These are phyloP conservation scores for Protobothrops flavoviridis DNA, from an alignment of 2,113 vertebrate genomes.

Conservation along the genomic window DNA sequence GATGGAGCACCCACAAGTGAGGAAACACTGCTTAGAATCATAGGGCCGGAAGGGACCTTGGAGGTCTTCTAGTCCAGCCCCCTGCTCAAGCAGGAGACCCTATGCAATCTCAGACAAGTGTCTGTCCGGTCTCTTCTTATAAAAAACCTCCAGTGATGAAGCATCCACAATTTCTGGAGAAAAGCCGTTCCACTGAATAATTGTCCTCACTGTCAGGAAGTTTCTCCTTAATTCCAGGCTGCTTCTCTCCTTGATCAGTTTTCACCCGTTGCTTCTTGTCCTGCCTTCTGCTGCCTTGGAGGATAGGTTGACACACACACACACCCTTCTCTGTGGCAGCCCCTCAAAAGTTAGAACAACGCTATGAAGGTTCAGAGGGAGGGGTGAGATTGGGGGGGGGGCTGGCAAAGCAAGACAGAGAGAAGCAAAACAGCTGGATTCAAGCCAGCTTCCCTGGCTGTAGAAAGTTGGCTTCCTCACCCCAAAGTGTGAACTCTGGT, in stretches of 20 bases:
- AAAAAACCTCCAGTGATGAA: not conserved
- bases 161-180: accelerated
- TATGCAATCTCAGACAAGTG: no score
- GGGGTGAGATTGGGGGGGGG: not conserved
- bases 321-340: no score
- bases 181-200: accelerated
- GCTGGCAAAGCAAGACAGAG: not conserved
- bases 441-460: not conserved
- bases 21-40: no score
- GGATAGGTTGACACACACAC: no score
- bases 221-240: not conserved
- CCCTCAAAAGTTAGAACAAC: no score
- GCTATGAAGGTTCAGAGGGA: not conserved
- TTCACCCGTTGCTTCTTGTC: not conserved
- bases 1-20: no score
- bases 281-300: no score
- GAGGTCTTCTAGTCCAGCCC: no score
- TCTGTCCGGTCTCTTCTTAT: no score
- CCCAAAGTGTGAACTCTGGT: accelerated
- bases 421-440: not conserved
- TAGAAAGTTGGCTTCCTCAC: not conserved
- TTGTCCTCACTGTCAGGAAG: not conserved
- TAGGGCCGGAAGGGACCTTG: no score
- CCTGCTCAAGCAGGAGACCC: no score
- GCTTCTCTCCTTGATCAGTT: not conserved